Percentiles rank a stretch among this genome's conserved stretches.
phyloP scores from a whole-genome alignment of 2,888 invertebrate genomes.

The Spodoptera littoralis region DNA sequence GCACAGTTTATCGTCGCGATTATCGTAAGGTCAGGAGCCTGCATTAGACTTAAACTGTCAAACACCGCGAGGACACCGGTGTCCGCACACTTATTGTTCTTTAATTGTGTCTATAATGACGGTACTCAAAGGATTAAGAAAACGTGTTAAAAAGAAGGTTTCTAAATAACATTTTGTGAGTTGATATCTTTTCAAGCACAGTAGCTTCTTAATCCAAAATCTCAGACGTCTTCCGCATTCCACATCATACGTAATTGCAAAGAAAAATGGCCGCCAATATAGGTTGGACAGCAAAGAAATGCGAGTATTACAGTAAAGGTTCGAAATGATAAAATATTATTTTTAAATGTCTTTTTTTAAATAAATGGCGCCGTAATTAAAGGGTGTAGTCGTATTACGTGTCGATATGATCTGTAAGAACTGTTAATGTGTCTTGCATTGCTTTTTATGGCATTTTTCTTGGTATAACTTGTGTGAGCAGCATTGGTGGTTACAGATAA shows the following conservation, averaged over 20 bases:
- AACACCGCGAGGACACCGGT: no score
- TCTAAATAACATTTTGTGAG: no score
- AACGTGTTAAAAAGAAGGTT: no score
- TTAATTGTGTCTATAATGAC: no score
- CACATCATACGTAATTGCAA: conserved; percentile 14
- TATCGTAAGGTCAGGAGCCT: no score
- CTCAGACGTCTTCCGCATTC: conserved; percentile 8
- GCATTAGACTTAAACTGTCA: no score
- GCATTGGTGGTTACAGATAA: background rate
- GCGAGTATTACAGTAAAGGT: background rate
- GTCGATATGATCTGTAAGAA: conserved; percentile 32
- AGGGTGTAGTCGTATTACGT: conserved; percentile 15
- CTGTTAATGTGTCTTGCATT: conserved; percentile 10
- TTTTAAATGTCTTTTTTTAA: conserved; percentile 6
- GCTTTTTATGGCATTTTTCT: conserved; percentile 17
- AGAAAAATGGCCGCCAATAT: conserved; percentile 13
- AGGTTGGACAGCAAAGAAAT: conserved; percentile 7
- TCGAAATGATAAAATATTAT: conserved; percentile 11
- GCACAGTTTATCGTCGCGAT: no score
- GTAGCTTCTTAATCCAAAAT: background rate
- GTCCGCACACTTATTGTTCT: no score
- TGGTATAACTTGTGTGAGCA: conserved; percentile 7
- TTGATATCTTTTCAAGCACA: no score
- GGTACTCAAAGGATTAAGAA: no score
- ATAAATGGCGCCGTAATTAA: conserved; percentile 33